Conservation (phyloP, 2,888 invertebrate species). For the Melieria omissa region DNA sequence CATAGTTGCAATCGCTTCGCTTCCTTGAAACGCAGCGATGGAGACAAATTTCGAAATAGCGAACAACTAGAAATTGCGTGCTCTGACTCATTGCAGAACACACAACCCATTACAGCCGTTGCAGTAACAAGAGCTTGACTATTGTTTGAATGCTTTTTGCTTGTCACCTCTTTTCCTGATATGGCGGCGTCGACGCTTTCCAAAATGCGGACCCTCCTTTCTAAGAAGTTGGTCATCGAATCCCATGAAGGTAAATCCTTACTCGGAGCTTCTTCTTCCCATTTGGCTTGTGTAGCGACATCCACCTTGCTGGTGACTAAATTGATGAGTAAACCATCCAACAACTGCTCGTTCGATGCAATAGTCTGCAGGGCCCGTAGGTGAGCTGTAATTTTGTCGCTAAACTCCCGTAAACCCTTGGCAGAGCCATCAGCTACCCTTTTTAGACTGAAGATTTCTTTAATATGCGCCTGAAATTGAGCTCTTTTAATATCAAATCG, state of each 20-base stretch:
- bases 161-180: conserved; percentile 7
- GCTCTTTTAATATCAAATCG: conserved; percentile 45
- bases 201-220: neutral
- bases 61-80: conserved; percentile 22
- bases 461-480: conserved; percentile 45
- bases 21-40: conserved; percentile 28
- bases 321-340: too few relatives aligned
- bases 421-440: conserved; percentile 36
- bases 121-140: neutral
- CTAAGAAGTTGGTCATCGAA: neutral
- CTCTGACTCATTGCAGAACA: too few relatives aligned
- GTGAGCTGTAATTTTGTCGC: conserved; percentile 38
- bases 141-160: neutral
- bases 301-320: too few relatives aligned
- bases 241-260: conserved; percentile 10
- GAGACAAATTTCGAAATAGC: conserved; percentile 12
- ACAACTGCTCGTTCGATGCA: conserved; percentile 31
- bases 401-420: conserved; percentile 37
- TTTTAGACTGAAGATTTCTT: conserved; percentile 40
- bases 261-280: conserved; percentile 29
- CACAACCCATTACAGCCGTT: neutral
- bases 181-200: neutral
- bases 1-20: conserved; percentile 26
- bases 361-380: conserved; percentile 38
- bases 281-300: conserved; percentile 27